phyloP scores from a whole-genome alignment of 2,797 vertebrate species.

The Cygnus olor region DNA sequence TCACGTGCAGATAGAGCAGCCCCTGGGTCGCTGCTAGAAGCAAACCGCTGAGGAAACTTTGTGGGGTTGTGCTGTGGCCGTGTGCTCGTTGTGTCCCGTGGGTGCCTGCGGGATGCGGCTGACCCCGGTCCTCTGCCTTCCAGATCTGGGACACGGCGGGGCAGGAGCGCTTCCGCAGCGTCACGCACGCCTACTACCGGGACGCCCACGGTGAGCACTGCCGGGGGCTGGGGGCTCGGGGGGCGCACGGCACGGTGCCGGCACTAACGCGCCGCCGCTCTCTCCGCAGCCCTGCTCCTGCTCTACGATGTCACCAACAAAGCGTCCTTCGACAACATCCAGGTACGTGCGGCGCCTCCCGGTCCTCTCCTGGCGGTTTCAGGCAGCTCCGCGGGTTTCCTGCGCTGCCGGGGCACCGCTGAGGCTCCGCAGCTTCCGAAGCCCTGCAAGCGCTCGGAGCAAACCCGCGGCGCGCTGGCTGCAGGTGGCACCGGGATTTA shows the following conservation, averaged over 20 bases:
- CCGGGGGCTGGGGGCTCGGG: background rate
- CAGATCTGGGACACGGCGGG: slow-evolving; percentile 94
- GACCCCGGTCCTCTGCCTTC: background rate
- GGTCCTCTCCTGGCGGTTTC: background rate
- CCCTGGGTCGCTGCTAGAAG: background rate
- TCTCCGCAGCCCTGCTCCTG: slow-evolving; percentile 86
- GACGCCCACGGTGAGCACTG: slow-evolving; percentile 87
- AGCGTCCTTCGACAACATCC: slow-evolving; percentile 92
- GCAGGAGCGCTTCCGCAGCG: slow-evolving; percentile 89
- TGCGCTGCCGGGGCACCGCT: background rate
- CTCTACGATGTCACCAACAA: slow-evolving; percentile 95
- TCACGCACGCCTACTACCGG: slow-evolving; percentile 90
- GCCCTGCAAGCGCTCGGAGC: background rate
- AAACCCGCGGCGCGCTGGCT: background rate
- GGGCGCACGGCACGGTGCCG: background rate
- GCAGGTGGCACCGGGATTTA: background rate
- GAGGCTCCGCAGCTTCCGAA: background rate
- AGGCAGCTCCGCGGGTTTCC: background rate
- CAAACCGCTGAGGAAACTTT: background rate
- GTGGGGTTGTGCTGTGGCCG: rapidly evolving
- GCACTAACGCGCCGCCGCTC: background rate
- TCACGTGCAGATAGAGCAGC: background rate
- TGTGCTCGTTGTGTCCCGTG: background rate
- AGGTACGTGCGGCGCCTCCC: slow-evolving; percentile 64
- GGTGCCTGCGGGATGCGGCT: background rate